Evolutionary conservation across 1,140 invertebrate species (phyloP), one percentile per base, ranked within the genome.

Genomic region (Cheumatopsyche charites): DNA sequence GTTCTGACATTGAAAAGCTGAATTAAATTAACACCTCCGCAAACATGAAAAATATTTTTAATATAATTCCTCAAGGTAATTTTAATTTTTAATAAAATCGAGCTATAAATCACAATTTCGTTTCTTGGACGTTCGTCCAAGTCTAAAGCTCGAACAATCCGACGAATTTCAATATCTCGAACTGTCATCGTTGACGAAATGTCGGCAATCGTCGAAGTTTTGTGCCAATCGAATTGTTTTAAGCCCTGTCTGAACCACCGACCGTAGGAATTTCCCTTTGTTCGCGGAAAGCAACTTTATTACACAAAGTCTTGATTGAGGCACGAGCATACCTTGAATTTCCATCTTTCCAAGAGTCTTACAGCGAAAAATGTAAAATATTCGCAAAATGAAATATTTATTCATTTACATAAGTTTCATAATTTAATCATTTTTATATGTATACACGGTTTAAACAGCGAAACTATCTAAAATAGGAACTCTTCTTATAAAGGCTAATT

Each of bases 81-180:
- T n/a, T 47, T 47, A 47, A 47, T 47, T 47, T n/a, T n/a, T 47
- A 47, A 47, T n/a, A n/a, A 47, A 47, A 47, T 47, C 11, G 43
- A 13, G 11, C 11, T 12, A 47, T 15, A 47, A 47, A 47, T 47
- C 43, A 47, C 43, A 36, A 36, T 36, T 36, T 36, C 29, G 3
- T 36, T 36, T 36, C 29, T 3, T 3, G 9, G 29, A 36, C 29
- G 29, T 3, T 4, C 9, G 29, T 9, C 9, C 29, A 36, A 9
- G 29, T 4, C 29, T 13, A 13, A 47, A n/a, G 13, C 43, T 36
- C 4, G 43, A 47, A 47, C 43, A 47, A 47, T 47, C 15, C 13
- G 15, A 47, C 43, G 43, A 47, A 47, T 47, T 47, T 15, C 43
- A 47, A 47, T 47, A 47, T 47, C 15, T 47, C 43, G 12, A 13